Evolutionary conservation across 2,797 vertebrate genomes (phyloP), one percentile per base, ranked within the genome.

Genomic region (Lycodopsis pacificus): DNA sequence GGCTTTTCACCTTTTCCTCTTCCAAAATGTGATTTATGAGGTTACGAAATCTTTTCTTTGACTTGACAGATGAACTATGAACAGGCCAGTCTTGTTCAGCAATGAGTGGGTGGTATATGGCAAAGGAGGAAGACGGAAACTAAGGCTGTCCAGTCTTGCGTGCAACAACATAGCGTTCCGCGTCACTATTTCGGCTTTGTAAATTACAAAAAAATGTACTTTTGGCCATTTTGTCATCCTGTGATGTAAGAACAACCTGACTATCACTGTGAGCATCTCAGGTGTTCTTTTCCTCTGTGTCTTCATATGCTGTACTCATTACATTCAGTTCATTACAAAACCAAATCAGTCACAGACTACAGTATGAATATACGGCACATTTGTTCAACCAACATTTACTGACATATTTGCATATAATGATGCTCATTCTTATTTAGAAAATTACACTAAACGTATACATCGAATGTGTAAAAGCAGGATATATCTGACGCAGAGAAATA

Each of bases 51-150:
- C 9, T 30, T 74, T 63, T 53, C 61, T 83, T 34, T 38, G 51
- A 82, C 61, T 49, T 77, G 54, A 84, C 27, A 63, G 66, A 65
- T 2, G 6, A 72, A 63, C 20, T 61, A 34, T 38, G 36, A 76
- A 84, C 77, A 76, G 83, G 56, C 63, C 65, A 0, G 79, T 86
- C 78, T 85, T 79, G 84, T 90, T 89, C 46, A 36, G 42, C 71
- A 3, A 4, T 22, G 32, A 46, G 56, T 70, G 8, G 63, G 36
- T 59, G 62, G 13, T 22, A 36, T 88, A 86, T 90, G 79, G 89
- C 87, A 92, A 81, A 79, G 40, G 30, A 86, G 66, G 76, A 79
- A 89, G 82, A 79, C 63, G 75, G 65, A 87, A 82, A 69, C 34
- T 40, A 4, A 4, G 36, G n/a, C 53, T 56, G 51, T 82, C 53